Evolutionary conservation across 2,888 invertebrate species (phyloP).

Genomic region (Orthonevra nobilis): DNA sequence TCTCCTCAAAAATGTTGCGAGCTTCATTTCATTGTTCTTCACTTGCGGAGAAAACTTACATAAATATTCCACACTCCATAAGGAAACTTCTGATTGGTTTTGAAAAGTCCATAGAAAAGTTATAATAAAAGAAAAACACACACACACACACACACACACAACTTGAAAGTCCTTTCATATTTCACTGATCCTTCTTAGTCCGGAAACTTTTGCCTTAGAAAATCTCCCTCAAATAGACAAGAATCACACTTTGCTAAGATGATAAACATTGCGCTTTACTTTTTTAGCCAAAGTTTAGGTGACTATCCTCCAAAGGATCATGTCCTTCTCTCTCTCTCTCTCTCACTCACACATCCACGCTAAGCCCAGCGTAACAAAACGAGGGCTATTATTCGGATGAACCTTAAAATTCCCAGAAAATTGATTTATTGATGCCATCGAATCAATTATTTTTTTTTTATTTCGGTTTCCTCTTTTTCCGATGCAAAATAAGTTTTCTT

Average conservation of each 20-base stretch:
- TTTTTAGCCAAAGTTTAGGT: too few species aligned
- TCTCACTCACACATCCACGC: too few species aligned
- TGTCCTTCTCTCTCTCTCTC: too few species aligned
- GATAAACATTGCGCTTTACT: not conserved
- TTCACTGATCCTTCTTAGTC: constrained; percentile 38
- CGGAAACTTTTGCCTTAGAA: constrained; percentile 23
- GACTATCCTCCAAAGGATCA: too few species aligned
- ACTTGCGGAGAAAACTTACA: constrained; percentile 26
- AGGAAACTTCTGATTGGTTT: constrained; percentile 50
- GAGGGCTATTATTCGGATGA: constrained; percentile 65
- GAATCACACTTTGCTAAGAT: constrained; percentile 30
- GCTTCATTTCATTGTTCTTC: constrained; percentile 25
- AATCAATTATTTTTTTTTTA: constrained; percentile 70
- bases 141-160: too few species aligned
- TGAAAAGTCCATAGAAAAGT: constrained; percentile 10
- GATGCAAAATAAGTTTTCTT: constrained; percentile 60
- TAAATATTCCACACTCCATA: constrained; percentile 48
- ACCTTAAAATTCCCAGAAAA: constrained; percentile 67
- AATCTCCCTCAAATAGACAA: constrained; percentile 19
- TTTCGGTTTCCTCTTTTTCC: too few species aligned
- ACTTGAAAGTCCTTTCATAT: constrained; percentile 18
- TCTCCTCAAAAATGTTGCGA: constrained; percentile 10
- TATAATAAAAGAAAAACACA: constrained; percentile 4
- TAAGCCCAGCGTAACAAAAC: constrained; percentile 63
- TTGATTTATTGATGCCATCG: constrained; percentile 70